Evolutionary conservation across 1,140 invertebrate species (phyloP), one percentile per base, ranked within the genome.

Genomic region (Calephelis virginiensis): DNA sequence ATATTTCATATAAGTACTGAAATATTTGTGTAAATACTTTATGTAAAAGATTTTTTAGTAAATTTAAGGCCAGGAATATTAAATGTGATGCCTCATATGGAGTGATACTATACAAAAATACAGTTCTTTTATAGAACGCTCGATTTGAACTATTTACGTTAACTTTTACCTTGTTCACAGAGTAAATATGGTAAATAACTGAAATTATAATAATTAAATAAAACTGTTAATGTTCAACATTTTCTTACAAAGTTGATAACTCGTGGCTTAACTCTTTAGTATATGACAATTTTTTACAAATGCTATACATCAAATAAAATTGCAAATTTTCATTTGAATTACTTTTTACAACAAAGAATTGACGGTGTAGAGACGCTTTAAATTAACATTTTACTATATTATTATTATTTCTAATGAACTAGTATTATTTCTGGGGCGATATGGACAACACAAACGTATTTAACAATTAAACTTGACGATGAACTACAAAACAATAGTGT

Each of bases 331-430:
- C 75, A 75, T 80, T 78, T 80, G 77, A 82, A 73, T 80, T 78
- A 63, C 77, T 85, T 82, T 81, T 85, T 86, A 88, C 82, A 88
- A 79, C 80, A 82, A 81, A 85, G 78, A 90, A 90, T 90, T 90
- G 87, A 90, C 87, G 80, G 86, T 78, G 87, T 90, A 90, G 87
- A 90, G 87, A 87, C 78, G 77, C 68, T 75, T 85, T 83, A 78
- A 89, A 90, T 83, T 76, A 90, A 88, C 68, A 76, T 70, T 73
- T 81, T 81, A 75, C 65, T 84, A 82, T 69, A 76, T 78, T 80
- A 78, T 69, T 78, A 83, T 81, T 86, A 80, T 83, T 64, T 80
- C 81, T 85, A 85, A 73, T 63, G 72, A 69, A 76, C 75, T 83
- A 81, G 73, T 10, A 56, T 56, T 56, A 56, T 56, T 56, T 61